Evolutionary conservation across 2,888 invertebrate genomes (phyloP).

Genomic region (Idaea aversata): DNA sequence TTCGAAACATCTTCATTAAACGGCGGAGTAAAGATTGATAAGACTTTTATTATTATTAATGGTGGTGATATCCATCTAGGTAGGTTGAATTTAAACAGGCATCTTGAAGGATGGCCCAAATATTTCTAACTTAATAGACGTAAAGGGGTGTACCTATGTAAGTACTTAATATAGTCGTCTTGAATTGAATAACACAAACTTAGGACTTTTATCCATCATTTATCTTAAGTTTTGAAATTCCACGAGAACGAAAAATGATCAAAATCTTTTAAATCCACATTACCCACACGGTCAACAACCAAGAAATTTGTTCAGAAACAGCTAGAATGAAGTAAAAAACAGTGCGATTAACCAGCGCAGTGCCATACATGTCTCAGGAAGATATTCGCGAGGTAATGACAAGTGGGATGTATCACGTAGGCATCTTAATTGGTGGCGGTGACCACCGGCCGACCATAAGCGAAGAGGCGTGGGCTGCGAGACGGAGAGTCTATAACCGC

Average conservation of each 20-base stretch:
- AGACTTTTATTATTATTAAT: too few species aligned
- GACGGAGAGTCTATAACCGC: constrained; percentile 62
- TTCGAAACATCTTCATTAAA: too few species aligned
- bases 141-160: too few species aligned
- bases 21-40: too few species aligned
- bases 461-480: constrained; percentile 67
- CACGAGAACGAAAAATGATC: constrained; percentile 4
- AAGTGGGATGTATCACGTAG: constrained; percentile 75
- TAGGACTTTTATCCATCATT: too few species aligned
- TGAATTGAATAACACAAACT: too few species aligned
- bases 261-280: neutral
- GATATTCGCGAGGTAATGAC: constrained; percentile 71
- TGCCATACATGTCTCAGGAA: constrained; percentile 56
- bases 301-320: constrained; percentile 26
- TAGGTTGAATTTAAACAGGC: too few species aligned
- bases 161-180: too few species aligned
- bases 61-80: too few species aligned
- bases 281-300: neutral
- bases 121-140: too few species aligned
- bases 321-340: constrained; percentile 31
- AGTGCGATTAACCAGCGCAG: constrained; percentile 31
- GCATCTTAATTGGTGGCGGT: constrained; percentile 76
- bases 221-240: neutral
- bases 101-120: too few species aligned
- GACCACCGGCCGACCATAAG: constrained; percentile 72